Evolutionary conservation across 2,888 invertebrate genomes (phyloP), one percentile per base, ranked within the genome.

Genomic region (Cetonia aurata): DNA sequence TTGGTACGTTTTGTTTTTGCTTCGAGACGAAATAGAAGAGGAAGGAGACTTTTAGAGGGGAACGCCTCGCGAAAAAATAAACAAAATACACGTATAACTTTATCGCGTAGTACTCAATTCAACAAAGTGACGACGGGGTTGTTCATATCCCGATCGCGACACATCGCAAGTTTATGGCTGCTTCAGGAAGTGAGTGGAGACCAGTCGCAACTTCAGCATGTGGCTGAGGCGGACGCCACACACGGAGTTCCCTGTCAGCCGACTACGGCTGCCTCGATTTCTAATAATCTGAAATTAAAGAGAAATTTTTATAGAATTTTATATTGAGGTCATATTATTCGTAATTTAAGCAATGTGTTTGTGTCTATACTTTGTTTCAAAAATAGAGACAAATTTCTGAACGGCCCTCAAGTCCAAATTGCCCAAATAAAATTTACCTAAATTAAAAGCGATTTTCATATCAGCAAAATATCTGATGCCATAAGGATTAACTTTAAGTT

Each of bases 171-270:
- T 89, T 92, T 94, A 95, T 90, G 95, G 95, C 86, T 95, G 95
- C 88, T 95, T 95, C 86, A 95, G 88, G 86, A 95, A 95, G 87
- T 95, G 95, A 84, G 95, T 95, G 85, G 95, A 94, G 78, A 95
- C 95, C 83, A 95, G 90, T 88, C 95, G 92, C 92, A 95, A 92
- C 88, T 93, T 95, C 90, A 95, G 94, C 95, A 95, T 95, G 88
- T 81, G 83, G 82, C 80, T 82, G 79, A 78, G 69, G 72, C 75
- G 71, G 46, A 50, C 41, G 52, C 62, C 62, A 65, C 62, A 52
- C 62, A 71, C 71, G 71, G 67, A 37, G 62, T 37, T 65, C 62
- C 62, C 52, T 65, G 62, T 65, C 72, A 65, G 69, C 69, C 69
- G 70, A 72, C 73, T 75, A 9, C 74, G 68, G 59, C 72, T 72